Percentiles rank a stretch among this genome's conserved stretches.
Evolutionary conservation across 2,797 vertebrate genomes (phyloP).

Genomic region (Chiroxiphia lanceolata): DNA sequence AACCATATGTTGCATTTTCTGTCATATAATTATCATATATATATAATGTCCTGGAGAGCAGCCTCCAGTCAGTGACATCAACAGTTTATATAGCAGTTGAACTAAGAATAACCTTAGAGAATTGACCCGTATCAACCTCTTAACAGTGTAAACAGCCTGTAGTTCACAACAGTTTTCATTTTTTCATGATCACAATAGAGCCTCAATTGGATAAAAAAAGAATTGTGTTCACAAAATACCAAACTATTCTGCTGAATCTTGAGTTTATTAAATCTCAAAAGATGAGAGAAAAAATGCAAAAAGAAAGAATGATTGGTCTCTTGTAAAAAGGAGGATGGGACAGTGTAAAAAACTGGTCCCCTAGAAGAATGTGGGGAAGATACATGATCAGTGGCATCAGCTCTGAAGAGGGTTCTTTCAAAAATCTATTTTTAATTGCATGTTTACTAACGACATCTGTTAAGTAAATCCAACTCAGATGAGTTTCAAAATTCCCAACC

Average conservation of each 20-base stretch:
- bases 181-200: constrained; percentile 26
- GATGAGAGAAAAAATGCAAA: background rate
- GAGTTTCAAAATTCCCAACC: background rate
- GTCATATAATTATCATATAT: constrained; percentile 44
- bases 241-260: background rate
- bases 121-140: constrained; percentile 23
- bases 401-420: background rate
- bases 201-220: background rate
- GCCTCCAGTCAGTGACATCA: constrained; percentile 46
- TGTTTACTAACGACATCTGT: background rate
- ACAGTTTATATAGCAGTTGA: constrained; percentile 50
- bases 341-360: background rate
- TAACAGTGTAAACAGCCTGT: constrained; percentile 52
- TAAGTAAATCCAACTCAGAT: background rate
- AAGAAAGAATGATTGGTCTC: background rate
- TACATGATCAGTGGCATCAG: background rate
- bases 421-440: background rate
- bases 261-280: constrained; percentile 35
- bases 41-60: constrained; percentile 34
- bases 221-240: background rate
- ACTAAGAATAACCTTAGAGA: constrained; percentile 67
- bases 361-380: background rate
- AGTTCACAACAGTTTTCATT: constrained; percentile 19
- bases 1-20: constrained; percentile 44
- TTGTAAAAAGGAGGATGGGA: background rate